Evolutionary conservation across 1,140 invertebrate species (phyloP).

Genomic region (Bombus vancouverensis): DNA sequence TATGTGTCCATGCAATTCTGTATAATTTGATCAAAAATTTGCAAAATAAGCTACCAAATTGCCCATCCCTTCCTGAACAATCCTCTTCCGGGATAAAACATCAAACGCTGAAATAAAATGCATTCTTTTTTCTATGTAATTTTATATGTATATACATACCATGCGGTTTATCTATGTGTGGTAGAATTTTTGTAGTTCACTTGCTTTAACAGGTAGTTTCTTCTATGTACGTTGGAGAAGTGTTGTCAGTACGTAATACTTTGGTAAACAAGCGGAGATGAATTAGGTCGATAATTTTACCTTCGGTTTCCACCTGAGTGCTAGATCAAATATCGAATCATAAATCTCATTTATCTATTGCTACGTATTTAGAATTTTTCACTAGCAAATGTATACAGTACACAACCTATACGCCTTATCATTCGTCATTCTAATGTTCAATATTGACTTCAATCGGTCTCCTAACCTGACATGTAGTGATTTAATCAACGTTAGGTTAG

Average conservation of each 20-base stretch:
- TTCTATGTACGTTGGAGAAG: constrained; percentile 1
- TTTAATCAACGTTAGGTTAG: background rate
- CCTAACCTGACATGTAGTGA: background rate
- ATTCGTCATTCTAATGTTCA: background rate
- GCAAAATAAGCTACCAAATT: background rate
- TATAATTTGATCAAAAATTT: background rate
- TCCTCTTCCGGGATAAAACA: background rate
- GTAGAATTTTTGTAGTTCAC: background rate
- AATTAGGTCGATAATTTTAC: constrained; percentile 52
- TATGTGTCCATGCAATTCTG: background rate
- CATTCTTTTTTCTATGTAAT: background rate
- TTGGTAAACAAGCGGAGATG: constrained; percentile 15
- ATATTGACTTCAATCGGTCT: background rate
- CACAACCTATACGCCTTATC: background rate
- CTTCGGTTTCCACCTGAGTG: constrained; percentile 30
- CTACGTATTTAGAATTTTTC: constrained; percentile 21
- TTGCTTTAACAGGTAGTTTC: constrained; percentile 44
- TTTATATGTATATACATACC: background rate
- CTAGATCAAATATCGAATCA: constrained; percentile 54
- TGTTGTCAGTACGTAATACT: constrained; percentile 4
- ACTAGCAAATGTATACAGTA: background rate
- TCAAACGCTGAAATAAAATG: background rate
- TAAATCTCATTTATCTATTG: constrained; percentile 49
- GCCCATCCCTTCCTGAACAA: background rate
- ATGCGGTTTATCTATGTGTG: background rate